phyloP scores from a whole-genome alignment of 2,113 vertebrate genomes.

The Garra rufa region DNA sequence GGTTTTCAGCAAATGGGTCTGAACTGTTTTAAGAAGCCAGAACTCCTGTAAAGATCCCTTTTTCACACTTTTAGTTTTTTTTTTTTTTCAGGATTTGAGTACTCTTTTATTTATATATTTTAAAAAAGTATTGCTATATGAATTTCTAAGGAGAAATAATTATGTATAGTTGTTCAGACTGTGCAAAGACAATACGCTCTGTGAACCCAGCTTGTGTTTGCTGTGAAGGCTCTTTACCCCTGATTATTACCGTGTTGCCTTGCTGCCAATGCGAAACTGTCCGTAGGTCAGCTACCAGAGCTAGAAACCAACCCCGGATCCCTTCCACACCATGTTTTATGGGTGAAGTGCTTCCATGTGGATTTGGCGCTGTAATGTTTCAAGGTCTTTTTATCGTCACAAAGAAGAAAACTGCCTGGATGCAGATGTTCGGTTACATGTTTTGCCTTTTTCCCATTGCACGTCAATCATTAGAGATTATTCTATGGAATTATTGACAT shows the following conservation, averaged over 20 bases:
- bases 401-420: not conserved
- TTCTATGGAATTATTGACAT: slow-evolving; percentile 3
- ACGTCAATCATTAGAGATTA: not conserved
- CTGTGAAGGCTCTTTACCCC: not conserved
- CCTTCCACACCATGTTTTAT: not conserved
- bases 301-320: not conserved
- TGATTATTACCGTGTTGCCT: slow-evolving; percentile 48
- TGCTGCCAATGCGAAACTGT: slow-evolving; percentile 43
- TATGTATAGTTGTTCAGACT: slow-evolving; percentile 64
- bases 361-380: slow-evolving; percentile 21
- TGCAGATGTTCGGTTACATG: not conserved
- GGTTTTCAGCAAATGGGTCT: not conserved
- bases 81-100: slow-evolving; percentile 64
- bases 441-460: slow-evolving; percentile 5
- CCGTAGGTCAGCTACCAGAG: slow-evolving; percentile 8
- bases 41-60: slow-evolving; percentile 19
- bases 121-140: slow-evolving; percentile 45
- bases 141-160: slow-evolving; percentile 52
- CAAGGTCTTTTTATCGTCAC: no score
- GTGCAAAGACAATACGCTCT: slow-evolving; percentile 55
- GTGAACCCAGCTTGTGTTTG: slow-evolving; percentile 31
- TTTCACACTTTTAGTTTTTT: slow-evolving; percentile 64
- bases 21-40: not conserved
- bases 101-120: slow-evolving; percentile 65
- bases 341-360: slow-evolving; percentile 41